A percentile compares a stretch with the other conserved stretches of the same genome.
These are phyloP conservation scores for Notiomystis cincta DNA, from an alignment of 2,113 vertebrate genomes.

Conservation along the genomic window DNA sequence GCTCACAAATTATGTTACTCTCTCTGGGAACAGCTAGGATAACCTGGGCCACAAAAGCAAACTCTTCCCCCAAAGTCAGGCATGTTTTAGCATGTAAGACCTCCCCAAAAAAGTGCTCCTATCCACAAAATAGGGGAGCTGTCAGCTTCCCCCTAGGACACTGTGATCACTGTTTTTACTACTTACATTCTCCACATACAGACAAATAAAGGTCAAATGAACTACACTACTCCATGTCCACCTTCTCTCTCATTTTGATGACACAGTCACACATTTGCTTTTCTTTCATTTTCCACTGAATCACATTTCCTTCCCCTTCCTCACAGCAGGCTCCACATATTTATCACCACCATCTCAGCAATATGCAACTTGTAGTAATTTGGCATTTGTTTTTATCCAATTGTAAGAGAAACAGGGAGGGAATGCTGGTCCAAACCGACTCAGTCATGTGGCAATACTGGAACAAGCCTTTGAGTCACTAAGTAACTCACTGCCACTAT, in stretches of 20 bases:
- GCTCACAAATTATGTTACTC: neutral
- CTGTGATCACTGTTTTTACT: fast-evolving
- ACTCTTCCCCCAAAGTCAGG: neutral
- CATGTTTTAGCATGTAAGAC: neutral
- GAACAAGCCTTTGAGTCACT: neutral
- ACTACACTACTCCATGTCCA: neutral
- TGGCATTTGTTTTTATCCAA: neutral
- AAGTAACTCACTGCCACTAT: neutral
- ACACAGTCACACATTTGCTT: neutral
- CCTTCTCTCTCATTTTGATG: neutral
- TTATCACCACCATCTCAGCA: neutral
- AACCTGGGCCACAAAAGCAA: neutral
- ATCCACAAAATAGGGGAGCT: neutral
- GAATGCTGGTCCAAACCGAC: neutral
- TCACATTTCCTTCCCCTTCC: neutral
- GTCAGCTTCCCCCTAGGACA: neutral
- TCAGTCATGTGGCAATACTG: neutral
- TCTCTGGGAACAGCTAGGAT: neutral
- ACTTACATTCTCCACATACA: neutral
- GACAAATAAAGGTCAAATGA: neutral
- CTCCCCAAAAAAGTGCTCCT: neutral
- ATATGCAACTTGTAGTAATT: neutral
- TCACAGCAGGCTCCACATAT: neutral
- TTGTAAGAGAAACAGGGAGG: neutral
- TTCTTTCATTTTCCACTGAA: neutral